Evolutionary conservation across 92 coral and sea anemone species (phyloP).

Genomic region (Phenganax stokvisi): DNA sequence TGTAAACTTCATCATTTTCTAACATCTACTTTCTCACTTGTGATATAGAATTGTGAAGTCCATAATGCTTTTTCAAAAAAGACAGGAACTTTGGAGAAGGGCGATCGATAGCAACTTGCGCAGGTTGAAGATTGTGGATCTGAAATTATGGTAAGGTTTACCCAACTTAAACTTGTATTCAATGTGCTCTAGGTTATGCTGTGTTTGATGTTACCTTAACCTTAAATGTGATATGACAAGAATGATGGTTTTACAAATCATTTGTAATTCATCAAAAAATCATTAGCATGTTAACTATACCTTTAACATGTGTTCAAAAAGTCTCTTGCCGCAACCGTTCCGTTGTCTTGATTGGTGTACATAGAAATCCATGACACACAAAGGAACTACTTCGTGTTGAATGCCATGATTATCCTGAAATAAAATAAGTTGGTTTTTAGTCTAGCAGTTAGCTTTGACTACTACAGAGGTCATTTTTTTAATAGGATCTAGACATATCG

Average conservation of each 20-base stretch:
- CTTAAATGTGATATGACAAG: too few relatives aligned
- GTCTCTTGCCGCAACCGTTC: constrained; percentile 77
- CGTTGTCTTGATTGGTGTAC: constrained; percentile 86
- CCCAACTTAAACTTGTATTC: too few relatives aligned
- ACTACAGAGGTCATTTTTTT: background rate
- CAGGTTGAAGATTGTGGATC: constrained; percentile 66
- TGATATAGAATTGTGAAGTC: constrained; percentile 68
- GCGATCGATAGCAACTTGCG: constrained; percentile 84
- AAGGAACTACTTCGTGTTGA: constrained; percentile 85
- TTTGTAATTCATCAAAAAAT: too few relatives aligned
- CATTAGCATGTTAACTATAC: constrained; percentile 31
- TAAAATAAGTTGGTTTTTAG: background rate
- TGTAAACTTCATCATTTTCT: background rate
- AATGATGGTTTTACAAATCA: too few relatives aligned
- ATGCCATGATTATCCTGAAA: constrained; percentile 70
- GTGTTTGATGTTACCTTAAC: too few relatives aligned
- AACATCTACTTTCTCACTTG: constrained; percentile 55
- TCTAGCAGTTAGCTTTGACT: background rate
- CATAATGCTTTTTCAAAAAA: constrained; percentile 80
- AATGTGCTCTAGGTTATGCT: too few relatives aligned
- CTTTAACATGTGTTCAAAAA: constrained; percentile 85
- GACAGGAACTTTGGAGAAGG: constrained; percentile 87
- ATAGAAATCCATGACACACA: constrained; percentile 93
- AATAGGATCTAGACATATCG: background rate
- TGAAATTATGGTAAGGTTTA: constrained; percentile 3